Evolutionary conservation across 2,113 vertebrate species (phyloP).

Genomic region (Aphelocoma coerulescens): DNA sequence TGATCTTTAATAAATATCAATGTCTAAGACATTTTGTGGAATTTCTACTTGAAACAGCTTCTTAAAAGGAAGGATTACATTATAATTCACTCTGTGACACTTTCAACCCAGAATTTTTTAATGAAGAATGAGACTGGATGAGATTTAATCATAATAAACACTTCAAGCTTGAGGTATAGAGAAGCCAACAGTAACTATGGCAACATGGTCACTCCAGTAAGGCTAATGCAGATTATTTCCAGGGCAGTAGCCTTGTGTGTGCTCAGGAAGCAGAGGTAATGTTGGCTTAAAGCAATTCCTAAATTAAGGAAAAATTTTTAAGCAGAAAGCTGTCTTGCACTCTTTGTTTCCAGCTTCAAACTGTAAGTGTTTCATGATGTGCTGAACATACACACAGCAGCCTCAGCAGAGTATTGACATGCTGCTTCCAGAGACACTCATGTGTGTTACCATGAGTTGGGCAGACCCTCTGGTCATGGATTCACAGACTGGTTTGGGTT

Average conservation of each 20-base stretch:
- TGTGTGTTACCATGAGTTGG: fast-evolving
- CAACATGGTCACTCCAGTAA: constrained; percentile 73
- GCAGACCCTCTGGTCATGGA: neutral
- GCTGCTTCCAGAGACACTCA: neutral
- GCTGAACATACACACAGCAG: neutral
- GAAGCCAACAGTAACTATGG: constrained; percentile 75
- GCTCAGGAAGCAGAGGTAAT: constrained; percentile 75
- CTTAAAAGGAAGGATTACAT: neutral
- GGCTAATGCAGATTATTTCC: constrained; percentile 75
- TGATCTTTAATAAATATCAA: constrained; percentile 1
- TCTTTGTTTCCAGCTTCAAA: constrained; percentile 23
- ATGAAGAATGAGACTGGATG: neutral
- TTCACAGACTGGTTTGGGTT: neutral
- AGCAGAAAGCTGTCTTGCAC: constrained; percentile 18
- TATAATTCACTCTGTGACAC: neutral
- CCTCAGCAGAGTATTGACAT: neutral
- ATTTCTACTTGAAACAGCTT: neutral
- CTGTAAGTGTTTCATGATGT: neutral
- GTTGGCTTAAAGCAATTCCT: constrained; percentile 68
- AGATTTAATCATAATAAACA: constrained; percentile 64
- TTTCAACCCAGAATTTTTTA: neutral
- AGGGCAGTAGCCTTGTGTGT: constrained; percentile 71
- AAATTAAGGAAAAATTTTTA: constrained; percentile 42
- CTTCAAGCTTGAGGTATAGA: constrained; percentile 61
- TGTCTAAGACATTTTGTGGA: neutral